Percentiles rank a stretch among this genome's conserved stretches.
Evolutionary conservation across 2,888 invertebrate genomes (phyloP).

Genomic region (Limnephilus rhombicus): DNA sequence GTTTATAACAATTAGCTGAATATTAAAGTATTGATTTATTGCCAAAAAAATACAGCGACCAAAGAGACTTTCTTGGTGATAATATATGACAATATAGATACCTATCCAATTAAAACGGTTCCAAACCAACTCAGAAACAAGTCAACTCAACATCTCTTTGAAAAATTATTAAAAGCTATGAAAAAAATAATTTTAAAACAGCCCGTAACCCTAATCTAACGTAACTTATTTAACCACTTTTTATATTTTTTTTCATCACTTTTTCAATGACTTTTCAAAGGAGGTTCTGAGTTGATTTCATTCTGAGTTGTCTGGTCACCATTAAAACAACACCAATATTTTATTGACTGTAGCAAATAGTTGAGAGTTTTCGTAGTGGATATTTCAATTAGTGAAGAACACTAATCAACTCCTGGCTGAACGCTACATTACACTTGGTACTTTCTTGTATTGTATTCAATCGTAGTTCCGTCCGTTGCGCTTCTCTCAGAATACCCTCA

Average conservation of each 20-base stretch:
- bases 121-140: too few species aligned
- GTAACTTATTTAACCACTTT: too few species aligned
- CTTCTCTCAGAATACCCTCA: background rate
- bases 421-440: background rate
- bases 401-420: background rate
- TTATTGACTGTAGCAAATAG: background rate
- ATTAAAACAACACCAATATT: background rate
- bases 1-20: too few species aligned
- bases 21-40: too few species aligned
- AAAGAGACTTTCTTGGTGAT: background rate
- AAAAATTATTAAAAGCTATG: too few species aligned
- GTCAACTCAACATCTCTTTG: too few species aligned
- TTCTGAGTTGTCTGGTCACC: too few species aligned
- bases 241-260: too few species aligned
- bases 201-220: too few species aligned
- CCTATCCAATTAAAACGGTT: background rate
- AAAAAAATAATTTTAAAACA: too few species aligned
- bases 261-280: too few species aligned
- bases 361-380: background rate
- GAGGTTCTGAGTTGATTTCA: too few species aligned
- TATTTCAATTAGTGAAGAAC: background rate
- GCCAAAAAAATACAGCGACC: background rate
- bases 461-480: background rate
- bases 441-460: background rate
- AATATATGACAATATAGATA: background rate